Conservation (phyloP, 2,113 vertebrate species). For the Lonchura striata region DNA sequence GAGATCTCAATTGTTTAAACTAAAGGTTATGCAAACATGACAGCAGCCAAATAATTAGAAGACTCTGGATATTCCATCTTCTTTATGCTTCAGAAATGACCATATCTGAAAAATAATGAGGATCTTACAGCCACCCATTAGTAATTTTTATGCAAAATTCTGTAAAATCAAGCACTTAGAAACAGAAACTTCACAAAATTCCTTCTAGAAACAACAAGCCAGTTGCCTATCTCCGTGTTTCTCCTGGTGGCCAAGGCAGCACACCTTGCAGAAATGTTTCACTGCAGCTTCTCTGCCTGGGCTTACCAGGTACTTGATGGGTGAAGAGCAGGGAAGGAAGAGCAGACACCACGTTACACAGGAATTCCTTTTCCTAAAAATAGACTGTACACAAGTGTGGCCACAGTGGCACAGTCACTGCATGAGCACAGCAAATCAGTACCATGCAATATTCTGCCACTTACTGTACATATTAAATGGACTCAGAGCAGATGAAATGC, state of each 20-base stretch:
- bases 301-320: neutral
- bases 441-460: neutral
- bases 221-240: neutral
- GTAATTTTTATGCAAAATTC: neutral
- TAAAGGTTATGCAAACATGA: slow-evolving; percentile 24
- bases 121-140: neutral
- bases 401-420: neutral
- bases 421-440: neutral
- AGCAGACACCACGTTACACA: neutral
- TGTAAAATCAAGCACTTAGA: neutral
- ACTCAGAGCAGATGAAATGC: neutral
- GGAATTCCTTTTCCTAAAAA: neutral
- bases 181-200: neutral
- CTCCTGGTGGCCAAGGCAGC: neutral
- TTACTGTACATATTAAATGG: neutral
- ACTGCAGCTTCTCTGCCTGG: neutral
- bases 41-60: neutral
- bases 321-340: neutral
- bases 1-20: slow-evolving; percentile 19
- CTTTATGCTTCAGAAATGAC: neutral
- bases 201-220: neutral
- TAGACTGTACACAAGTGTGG: too few relatives aligned
- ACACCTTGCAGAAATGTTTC: neutral
- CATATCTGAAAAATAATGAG: neutral
- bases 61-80: neutral